Evolutionary conservation across 92 coral and sea anemone species (phyloP), one percentile per base, ranked within the genome.

Genomic region (Metridium senile): DNA sequence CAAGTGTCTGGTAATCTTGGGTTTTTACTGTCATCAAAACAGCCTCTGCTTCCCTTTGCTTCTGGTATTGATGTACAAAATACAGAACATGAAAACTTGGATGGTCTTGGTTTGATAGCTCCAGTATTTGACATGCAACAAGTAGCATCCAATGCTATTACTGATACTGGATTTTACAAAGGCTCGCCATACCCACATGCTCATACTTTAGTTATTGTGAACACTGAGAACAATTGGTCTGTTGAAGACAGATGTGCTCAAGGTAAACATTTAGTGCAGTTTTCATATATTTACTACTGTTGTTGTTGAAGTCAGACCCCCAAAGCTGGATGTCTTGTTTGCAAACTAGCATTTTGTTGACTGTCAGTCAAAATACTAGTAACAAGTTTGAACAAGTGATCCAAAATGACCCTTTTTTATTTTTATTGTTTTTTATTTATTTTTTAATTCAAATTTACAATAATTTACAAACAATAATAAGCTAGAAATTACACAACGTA

Each of bases 1-100:
- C 90, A 89, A 58, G 89, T 89, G 8, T 85, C 93, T 67, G 99
- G 97, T 62, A 81, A 85, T 59, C 86, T 86, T 27, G 99, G 97
- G 10, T 86, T 89, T 78, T 66, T 95, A 33, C 76, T 95, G 35
- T 95, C 93, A 51, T 92, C 99, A 26, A 90, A 89, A 54, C 30
- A 69, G 54, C 85, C 82, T 23, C 62, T 95, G 64, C 56, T 51
- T 19, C 86, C 88, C 62, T 90, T 91, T 58, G 83, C 85, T 58
- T 67, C 88, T 18, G 62, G 20, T 2, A 71, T 68, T 25, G 89
- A 80, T 57, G 66, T 92, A 8, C 28, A 77, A 58, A 82, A 79
- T 21, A 89, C 97, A 26, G 83, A 79, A 71, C 68, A 74, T 33
- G 47, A 76, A 4, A 74, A 43, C 11, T 62, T 89, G 32, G 84